A percentile compares a stretch with the other conserved stretches of the same genome.
phyloP scores from a whole-genome alignment of 2,797 vertebrate species.

The Notamacropus eugenii region DNA sequence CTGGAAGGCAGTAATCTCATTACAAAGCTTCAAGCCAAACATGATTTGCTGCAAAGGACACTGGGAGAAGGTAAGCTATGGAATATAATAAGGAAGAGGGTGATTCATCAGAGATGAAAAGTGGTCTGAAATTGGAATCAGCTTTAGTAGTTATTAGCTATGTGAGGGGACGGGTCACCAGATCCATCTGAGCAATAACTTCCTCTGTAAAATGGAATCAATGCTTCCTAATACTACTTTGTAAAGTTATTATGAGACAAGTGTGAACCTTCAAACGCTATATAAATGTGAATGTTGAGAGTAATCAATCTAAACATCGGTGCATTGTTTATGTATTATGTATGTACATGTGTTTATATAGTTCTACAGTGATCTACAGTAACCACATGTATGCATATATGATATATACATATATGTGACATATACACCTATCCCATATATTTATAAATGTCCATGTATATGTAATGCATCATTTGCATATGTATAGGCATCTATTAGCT shows the following conservation, averaged over 20 bases:
- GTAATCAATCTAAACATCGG: background rate
- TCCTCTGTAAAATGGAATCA: background rate
- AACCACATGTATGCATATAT: no score
- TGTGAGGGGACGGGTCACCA: background rate
- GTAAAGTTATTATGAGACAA: background rate
- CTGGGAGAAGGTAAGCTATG: conserved; percentile 93
- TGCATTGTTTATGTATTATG: background rate
- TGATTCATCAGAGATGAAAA: background rate
- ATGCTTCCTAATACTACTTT: background rate
- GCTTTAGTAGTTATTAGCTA: background rate
- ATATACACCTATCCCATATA: background rate
- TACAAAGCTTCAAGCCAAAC: conserved; percentile 99
- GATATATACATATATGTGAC: no score
- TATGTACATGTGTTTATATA: background rate
- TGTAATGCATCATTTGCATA: background rate
- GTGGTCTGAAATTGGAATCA: background rate
- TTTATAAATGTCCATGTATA: background rate
- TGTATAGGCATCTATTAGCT: background rate
- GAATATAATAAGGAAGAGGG: conserved; percentile 22
- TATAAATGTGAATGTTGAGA: background rate
- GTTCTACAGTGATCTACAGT: background rate
- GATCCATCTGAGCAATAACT: background rate
- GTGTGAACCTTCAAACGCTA: background rate
- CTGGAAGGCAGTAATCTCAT: conserved; percentile 99
- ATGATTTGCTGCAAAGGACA: conserved; percentile 96